Evolutionary conservation across 2,888 invertebrate genomes (phyloP), one percentile per base, ranked within the genome.

Genomic region (Operophtera brumata): DNA sequence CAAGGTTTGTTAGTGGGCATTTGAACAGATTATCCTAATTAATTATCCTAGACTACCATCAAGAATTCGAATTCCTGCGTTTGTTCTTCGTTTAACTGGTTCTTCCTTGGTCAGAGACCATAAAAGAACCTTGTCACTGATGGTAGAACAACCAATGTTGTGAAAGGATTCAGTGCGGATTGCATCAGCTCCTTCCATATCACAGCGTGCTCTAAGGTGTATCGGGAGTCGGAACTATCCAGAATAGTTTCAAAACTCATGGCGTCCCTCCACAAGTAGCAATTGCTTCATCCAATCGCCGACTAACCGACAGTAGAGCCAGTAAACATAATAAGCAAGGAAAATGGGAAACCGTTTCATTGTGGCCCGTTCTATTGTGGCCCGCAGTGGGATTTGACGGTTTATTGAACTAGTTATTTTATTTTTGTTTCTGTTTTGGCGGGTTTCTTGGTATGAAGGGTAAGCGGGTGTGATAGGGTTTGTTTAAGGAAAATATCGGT

Each of bases 231-330:
- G 35, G 11, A 11, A 11, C 4, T 6, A 35, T 35, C 12, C 12
- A 3, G 11, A 14, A 52, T 37, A 35, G 3, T 47, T 35, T n/a
- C 14, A 0, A 4, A 48, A 47, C 30, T 11, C 52, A 54, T 73
- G 68, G 74, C 7, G 34, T 54, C 59, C 35, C 39, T 65, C 60
- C 57, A 32, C 43, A 64, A 57, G 60, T 59, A 64, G 66, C 73
- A 72, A 75, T 73, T 70, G 74, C 69, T 67, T 59, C 62, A 66
- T 66, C 66, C 74, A 73, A 75, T 75, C 73, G 73, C 60, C 60
- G 62, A 62, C 62, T 61, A 59, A 63, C 58, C 59, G 51, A 55
- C 63, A 61, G 55, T 59, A 59, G 59, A 59, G 65, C 61, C 55
- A 47, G 58, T 62, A 62, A 61, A 64, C 65, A 65, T 62, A 65